Conservation (phyloP, 2,888 invertebrate species). For the Nomada ruficornis region DNA sequence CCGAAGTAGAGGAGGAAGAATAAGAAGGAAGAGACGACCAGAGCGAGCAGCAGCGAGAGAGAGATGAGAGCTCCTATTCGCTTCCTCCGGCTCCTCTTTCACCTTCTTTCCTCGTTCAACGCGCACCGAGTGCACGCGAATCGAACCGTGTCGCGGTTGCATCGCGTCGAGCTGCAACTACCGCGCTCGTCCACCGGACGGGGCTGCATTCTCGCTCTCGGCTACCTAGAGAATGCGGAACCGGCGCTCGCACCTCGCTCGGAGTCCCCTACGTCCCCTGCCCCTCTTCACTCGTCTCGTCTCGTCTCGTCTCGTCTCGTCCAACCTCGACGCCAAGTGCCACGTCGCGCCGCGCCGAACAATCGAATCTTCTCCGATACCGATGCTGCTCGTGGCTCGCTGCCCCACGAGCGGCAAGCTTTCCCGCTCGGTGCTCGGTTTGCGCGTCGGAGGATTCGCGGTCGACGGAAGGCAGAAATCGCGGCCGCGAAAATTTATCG, state of each 20-base stretch:
- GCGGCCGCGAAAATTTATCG: constrained; percentile 65
- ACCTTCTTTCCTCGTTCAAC: constrained; percentile 37
- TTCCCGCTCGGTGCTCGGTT: not conserved
- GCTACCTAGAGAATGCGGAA: constrained; percentile 33
- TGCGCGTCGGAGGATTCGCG: constrained; percentile 16
- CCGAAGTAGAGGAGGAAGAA: not conserved
- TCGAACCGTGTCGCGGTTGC: constrained; percentile 72
- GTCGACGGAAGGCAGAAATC: constrained; percentile 8
- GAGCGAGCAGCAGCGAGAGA: not conserved
- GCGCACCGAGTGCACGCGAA: constrained; percentile 58
- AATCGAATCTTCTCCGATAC: not conserved
- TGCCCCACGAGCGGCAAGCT: not conserved
- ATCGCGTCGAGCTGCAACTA: constrained; percentile 43
- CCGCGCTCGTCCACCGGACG: constrained; percentile 38
- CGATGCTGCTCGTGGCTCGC: not conserved
- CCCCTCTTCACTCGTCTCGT: not conserved
- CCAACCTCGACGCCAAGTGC: not conserved
- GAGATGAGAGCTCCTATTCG: not conserved
- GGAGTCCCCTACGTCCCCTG: not conserved
- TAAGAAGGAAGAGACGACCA: not conserved
- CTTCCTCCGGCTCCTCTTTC: not conserved
- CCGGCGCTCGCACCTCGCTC: not conserved
- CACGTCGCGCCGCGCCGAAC: not conserved
- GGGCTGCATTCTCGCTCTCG: constrained; percentile 32
- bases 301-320: not conserved